A percentile compares a stretch with the other conserved stretches of the same genome.
phyloP scores from a whole-genome alignment of 2,113 vertebrate genomes.

The Sylvia atricapilla region DNA sequence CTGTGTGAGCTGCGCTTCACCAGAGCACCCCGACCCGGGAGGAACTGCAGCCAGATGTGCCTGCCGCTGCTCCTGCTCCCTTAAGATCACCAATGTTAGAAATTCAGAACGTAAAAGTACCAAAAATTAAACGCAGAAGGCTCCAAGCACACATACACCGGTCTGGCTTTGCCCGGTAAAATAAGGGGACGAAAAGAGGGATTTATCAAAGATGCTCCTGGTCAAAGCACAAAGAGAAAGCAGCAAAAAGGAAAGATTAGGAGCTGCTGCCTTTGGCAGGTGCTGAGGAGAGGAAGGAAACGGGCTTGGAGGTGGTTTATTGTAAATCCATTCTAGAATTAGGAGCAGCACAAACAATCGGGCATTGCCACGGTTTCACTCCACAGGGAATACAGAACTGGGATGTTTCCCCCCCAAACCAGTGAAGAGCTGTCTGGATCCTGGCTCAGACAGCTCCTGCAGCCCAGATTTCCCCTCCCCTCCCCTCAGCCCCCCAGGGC shows the following conservation, averaged over 20 bases:
- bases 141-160: not conserved
- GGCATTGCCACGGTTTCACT: fast-evolving
- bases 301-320: not conserved
- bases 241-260: not conserved
- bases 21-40: not conserved
- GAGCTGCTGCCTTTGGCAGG: not conserved
- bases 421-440: not conserved
- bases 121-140: no score
- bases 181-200: not conserved
- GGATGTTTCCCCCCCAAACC: not conserved
- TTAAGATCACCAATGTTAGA: fast-evolving
- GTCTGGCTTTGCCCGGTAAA: not conserved
- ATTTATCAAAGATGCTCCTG: not conserved
- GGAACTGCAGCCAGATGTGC: not conserved
- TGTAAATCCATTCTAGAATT: not conserved
- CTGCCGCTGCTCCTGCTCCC: not conserved
- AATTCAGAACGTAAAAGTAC: not conserved
- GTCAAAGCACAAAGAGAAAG: not conserved
- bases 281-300: not conserved
- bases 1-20: not conserved
- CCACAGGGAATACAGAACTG: not conserved
- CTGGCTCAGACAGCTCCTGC: not conserved
- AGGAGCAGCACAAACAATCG: not conserved
- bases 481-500: not conserved
- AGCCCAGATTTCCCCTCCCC: not conserved